phyloP scores from a whole-genome alignment of 53 echinoderm and acorn worm species.

The Apostichopus leukothele region DNA sequence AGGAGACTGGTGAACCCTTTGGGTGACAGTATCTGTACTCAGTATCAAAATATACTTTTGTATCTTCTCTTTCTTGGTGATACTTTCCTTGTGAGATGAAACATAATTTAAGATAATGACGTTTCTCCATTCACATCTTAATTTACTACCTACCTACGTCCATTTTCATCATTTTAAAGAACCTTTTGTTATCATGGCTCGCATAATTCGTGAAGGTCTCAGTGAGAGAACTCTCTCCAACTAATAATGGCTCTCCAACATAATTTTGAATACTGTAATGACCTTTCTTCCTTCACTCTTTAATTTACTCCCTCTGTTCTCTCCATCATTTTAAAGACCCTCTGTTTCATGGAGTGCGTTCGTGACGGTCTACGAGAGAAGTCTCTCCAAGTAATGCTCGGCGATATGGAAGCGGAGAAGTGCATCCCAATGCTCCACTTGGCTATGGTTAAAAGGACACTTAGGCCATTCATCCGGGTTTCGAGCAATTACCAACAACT shows the following conservation, averaged over 20 bases:
- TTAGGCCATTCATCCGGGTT: constrained; percentile 83
- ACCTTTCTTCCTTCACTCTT: not conserved
- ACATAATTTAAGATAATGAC: too few relatives aligned
- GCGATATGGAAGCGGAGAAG: constrained; percentile 59
- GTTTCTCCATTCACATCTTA: too few relatives aligned
- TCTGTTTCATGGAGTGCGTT: constrained; percentile 82
- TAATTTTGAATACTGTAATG: not conserved
- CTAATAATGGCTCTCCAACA: constrained; percentile 57
- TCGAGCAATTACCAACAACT: constrained; percentile 63
- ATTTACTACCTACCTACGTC: too few relatives aligned
- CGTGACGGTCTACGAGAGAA: constrained; percentile 72
- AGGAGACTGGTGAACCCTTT: too few relatives aligned
- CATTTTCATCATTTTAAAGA: too few relatives aligned
- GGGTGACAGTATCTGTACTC: too few relatives aligned
- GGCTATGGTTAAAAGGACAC: constrained; percentile 85
- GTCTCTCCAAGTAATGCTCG: constrained; percentile 68
- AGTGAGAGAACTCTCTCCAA: constrained; percentile 70
- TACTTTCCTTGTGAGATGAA: too few relatives aligned
- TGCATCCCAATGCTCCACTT: constrained; percentile 76
- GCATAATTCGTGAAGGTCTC: constrained; percentile 56
- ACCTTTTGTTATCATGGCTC: not conserved
- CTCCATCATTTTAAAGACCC: constrained; percentile 43
- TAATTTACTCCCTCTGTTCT: not conserved
- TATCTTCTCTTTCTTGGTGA: too few relatives aligned
- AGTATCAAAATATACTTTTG: too few relatives aligned